Evolutionary conservation across 2,797 vertebrate genomes (phyloP), one percentile per base, ranked within the genome.

Genomic region (Diglossa cyanea): DNA sequence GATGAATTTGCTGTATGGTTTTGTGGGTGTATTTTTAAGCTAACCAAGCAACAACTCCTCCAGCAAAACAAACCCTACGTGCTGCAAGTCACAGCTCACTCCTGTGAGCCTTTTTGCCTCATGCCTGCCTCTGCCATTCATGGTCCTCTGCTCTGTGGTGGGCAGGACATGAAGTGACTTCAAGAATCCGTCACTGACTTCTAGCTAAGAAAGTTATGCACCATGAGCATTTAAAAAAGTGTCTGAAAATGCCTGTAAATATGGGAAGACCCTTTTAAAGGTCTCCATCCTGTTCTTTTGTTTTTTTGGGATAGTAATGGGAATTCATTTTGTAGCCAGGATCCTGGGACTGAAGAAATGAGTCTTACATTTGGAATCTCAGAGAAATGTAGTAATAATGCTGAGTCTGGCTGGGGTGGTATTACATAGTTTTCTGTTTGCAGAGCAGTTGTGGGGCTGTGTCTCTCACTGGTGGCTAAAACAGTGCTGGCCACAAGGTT

Each of bases 81-180:
- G 5, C 23, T 10, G 5, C 9, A 54, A 53, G 33, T 60, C 6
- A 1, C 9, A 15, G 5, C 3, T 72, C 0, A 0, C 10, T 73
- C 10, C 28, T 58, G 13, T 10, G 17, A 86, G 7, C 30, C 24
- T 51, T 70, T 55, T 50, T 63, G 8, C 83, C 6, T 80, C 9
- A 9, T 37, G 19, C 21, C 40, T 89, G 7, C 13, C 5, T 26
- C 10, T 66, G 26, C 28, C 3, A 1, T 66, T 83, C 1, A 0
- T 54, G 30, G 24, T 68, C 30, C 13, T 73, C 31, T 67, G 23
- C 11, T 40, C 40, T 35, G 6, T 39, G 24, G 10, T 44, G 44
- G 9, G 24, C 17, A 74, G 65, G 40, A 44, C 2, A 1, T 24
- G 26, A 50, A 58, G 30, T 57, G 19, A 33, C 51, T 68, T 92